Conservation (phyloP, 2,113 vertebrate species). For the Oriolus oriolus region DNA sequence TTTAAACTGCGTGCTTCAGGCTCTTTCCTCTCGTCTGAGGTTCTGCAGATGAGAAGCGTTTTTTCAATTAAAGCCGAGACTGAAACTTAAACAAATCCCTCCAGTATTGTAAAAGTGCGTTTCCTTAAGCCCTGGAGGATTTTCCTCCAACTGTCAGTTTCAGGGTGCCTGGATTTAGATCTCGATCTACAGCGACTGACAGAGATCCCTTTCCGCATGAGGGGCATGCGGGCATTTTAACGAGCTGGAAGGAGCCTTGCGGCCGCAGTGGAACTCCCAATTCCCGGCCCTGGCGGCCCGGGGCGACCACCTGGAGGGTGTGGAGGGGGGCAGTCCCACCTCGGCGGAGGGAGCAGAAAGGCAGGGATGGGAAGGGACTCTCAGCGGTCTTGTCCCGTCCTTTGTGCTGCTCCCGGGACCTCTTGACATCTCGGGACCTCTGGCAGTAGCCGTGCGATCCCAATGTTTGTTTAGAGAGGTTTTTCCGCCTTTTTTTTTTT, state of each 20-base stretch:
- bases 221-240: neutral
- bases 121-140: slow-evolving; percentile 53
- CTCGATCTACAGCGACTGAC: neutral
- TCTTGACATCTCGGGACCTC: slow-evolving; percentile 43
- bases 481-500: neutral
- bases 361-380: neutral
- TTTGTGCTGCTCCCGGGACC: slow-evolving; percentile 40
- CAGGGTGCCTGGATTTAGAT: slow-evolving; percentile 29
- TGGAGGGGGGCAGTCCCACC: neutral
- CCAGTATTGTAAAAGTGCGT: slow-evolving; percentile 43
- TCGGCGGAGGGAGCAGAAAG: neutral
- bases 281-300: neutral
- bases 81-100: slow-evolving; percentile 49
- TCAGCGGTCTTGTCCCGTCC: neutral
- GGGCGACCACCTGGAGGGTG: neutral
- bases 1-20: neutral
- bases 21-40: slow-evolving; percentile 41
- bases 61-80: slow-evolving; percentile 23
- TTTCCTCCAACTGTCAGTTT: slow-evolving; percentile 6
- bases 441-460: slow-evolving; percentile 57
- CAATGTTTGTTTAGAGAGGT: slow-evolving; percentile 70
- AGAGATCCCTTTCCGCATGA: slow-evolving; percentile 6
- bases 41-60: neutral
- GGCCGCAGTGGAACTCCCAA: neutral
- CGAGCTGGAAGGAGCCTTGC: neutral